phyloP scores from a whole-genome alignment of 2,113 vertebrate species.

The Zosterops pallidus region DNA sequence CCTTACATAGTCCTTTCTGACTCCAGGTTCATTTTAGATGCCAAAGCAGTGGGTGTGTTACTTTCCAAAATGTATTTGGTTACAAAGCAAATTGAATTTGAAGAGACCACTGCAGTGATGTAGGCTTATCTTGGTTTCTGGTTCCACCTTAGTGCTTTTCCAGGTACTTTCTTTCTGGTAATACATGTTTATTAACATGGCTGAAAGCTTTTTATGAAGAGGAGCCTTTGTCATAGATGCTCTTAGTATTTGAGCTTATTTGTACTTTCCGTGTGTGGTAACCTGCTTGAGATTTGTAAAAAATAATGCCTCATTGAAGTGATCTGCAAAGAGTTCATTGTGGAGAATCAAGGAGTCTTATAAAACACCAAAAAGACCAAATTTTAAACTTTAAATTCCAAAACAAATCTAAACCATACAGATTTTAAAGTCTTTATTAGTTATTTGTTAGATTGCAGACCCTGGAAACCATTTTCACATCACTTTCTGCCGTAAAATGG shows the following conservation, averaged over 20 bases:
- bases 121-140: conserved; percentile 3
- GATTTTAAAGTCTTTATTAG: background rate
- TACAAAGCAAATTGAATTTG: conserved; percentile 15
- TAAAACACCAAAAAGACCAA: background rate
- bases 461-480: background rate
- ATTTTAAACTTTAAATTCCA: background rate
- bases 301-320: background rate
- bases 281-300: background rate
- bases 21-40: background rate
- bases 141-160: background rate
- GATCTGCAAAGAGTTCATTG: background rate
- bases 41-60: background rate
- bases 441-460: background rate
- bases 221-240: background rate
- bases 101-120: background rate
- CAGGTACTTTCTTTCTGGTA: background rate
- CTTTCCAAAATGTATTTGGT: background rate
- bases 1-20: background rate
- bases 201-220: conserved; percentile 2
- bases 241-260: background rate
- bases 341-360: background rate
- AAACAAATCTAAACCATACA: background rate
- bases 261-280: background rate
- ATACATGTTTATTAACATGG: background rate
- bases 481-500: background rate